These are phyloP conservation scores for Aphis gossypii DNA, from an alignment of 1,140 invertebrate genomes.

Conservation along the genomic window DNA sequence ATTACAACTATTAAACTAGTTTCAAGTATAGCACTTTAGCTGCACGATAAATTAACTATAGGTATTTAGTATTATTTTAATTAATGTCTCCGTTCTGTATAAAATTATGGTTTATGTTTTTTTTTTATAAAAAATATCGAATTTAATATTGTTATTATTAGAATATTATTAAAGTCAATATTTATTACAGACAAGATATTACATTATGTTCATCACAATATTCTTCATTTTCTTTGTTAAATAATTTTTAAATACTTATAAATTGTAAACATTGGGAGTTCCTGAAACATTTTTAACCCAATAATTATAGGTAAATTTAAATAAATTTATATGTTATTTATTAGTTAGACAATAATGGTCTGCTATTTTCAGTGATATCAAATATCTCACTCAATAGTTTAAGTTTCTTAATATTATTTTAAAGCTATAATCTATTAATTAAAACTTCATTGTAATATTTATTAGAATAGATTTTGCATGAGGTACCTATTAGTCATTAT, in stretches of 20 bases:
- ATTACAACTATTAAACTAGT: conserved; percentile 19
- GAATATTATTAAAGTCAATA: neutral
- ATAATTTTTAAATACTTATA: neutral
- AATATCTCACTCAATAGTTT: no score
- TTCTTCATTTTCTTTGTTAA: neutral
- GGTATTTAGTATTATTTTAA: neutral
- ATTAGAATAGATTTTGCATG: no score
- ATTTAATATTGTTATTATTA: neutral
- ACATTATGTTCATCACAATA: neutral
- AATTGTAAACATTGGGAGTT: neutral
- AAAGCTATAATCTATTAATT: no score
- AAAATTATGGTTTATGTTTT: neutral
- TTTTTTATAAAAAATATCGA: neutral
- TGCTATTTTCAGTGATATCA: no score
- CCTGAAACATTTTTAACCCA: no score
- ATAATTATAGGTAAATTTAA: no score
- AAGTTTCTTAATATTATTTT: no score
- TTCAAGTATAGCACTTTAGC: neutral
- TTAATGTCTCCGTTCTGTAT: neutral
- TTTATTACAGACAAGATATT: neutral
- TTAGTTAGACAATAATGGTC: no score
- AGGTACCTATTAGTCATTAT: no score
- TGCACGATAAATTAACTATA: neutral
- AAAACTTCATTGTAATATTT: no score
- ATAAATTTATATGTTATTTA: no score